Evolutionary conservation across 2,888 invertebrate genomes (phyloP).

Genomic region (Apomyelois bistriatella): DNA sequence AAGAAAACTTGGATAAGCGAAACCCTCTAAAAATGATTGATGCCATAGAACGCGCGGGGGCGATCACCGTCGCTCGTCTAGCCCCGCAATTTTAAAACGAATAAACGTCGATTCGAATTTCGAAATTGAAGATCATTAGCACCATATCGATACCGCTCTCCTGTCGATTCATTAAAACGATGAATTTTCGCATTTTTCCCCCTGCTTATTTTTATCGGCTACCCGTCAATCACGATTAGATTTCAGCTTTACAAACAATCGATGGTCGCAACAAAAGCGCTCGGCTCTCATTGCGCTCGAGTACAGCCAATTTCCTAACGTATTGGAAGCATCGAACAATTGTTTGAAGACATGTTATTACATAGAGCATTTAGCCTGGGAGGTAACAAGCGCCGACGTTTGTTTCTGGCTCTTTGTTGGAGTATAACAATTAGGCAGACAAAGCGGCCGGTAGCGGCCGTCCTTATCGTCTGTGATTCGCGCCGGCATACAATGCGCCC

Average conservation of each 20-base stretch:
- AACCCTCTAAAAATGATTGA: conserved; percentile 81
- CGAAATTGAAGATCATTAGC: conserved; percentile 75
- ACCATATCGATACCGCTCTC: conserved; percentile 53
- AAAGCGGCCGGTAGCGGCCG: conserved; percentile 56
- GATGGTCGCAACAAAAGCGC: conserved; percentile 46
- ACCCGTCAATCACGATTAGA: conserved; percentile 49
- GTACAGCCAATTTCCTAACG: conserved; percentile 70
- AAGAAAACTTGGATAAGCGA: conserved; percentile 78
- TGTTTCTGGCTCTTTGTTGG: conserved; percentile 73
- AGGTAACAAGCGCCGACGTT: conserved; percentile 63
- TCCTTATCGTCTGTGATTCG: conserved; percentile 55
- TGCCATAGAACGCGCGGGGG: conserved; percentile 58
- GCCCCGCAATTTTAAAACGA: conserved; percentile 68
- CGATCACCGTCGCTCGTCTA: conserved; percentile 35
- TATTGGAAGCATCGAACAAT: conserved; percentile 66
- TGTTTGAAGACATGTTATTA: conserved; percentile 76
- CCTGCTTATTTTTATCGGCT: conserved; percentile 45
- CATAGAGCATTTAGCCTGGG: conserved; percentile 63
- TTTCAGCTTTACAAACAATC: conserved; percentile 34
- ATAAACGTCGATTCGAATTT: conserved; percentile 75
- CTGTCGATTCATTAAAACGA: conserved; percentile 59
- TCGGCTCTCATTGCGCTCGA: conserved; percentile 46
- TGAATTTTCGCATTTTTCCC: conserved; percentile 49
- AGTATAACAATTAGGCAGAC: conserved; percentile 73
- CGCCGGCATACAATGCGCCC: conserved; percentile 51